Conservation (phyloP, 2,113 vertebrate species). For the Malurus elegans region DNA sequence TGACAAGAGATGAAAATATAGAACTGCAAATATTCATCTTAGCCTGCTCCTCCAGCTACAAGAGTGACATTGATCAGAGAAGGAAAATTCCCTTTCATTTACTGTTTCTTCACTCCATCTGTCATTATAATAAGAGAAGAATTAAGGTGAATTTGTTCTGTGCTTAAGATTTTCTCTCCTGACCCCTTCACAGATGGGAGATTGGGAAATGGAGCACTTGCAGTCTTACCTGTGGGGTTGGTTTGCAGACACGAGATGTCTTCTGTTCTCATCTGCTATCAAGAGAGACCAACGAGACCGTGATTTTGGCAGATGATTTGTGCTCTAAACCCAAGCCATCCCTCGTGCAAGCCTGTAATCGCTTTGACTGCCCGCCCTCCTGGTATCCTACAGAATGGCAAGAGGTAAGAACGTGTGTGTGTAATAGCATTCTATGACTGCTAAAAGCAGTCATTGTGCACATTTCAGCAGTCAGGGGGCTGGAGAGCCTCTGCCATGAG, state of each 20-base stretch:
- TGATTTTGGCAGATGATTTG: conserved; percentile 79
- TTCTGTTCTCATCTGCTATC: conserved; percentile 82
- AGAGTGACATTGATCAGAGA: not conserved
- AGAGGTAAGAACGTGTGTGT: conserved; percentile 76
- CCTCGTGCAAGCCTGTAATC: conserved; percentile 89
- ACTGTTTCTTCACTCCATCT: not conserved
- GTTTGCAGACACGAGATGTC: conserved; percentile 87
- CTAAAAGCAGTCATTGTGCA: not conserved
- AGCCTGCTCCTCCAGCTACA: not conserved
- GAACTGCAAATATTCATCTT: not conserved
- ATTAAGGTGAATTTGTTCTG: not conserved
- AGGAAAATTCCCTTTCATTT: not conserved
- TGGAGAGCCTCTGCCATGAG: not conserved
- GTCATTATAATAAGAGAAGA: not conserved
- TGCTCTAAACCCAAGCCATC: conserved; percentile 84
- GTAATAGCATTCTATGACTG: not conserved
- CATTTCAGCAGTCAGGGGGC: not conserved
- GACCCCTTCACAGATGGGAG: conserved; percentile 84
- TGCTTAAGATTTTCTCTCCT: conserved; percentile 22
- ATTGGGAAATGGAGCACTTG: conserved; percentile 88
- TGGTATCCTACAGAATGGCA: conserved; percentile 88
- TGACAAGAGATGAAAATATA: not conserved
- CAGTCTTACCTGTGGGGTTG: conserved; percentile 90
- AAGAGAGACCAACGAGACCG: conserved; percentile 78
- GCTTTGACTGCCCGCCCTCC: conserved; percentile 90